These are phyloP conservation scores for Lordiphosa stackelbergi DNA, from an alignment of 1,140 invertebrate species.

Conservation along the genomic window DNA sequence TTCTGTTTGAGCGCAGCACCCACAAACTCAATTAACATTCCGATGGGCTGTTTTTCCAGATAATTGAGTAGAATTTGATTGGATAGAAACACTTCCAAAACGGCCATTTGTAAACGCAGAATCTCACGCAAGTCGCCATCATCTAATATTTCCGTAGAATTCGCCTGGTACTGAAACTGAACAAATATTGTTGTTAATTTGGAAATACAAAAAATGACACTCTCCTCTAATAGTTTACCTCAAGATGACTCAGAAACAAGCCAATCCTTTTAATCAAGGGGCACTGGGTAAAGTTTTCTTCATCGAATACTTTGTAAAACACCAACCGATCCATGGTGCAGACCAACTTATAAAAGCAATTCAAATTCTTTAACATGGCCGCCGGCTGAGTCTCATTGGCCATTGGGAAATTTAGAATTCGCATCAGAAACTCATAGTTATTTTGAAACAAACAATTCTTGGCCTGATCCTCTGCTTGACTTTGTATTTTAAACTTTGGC, in stretches of 20 bases:
- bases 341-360: constrained; percentile 37
- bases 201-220: no score
- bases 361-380: constrained; percentile 45
- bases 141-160: constrained; percentile 13
- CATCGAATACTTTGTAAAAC: constrained; percentile 65
- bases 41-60: constrained; percentile 59
- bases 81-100: constrained; percentile 48
- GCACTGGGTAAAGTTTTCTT: constrained; percentile 32
- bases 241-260: constrained; percentile 62
- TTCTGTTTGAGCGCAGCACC: constrained; percentile 36
- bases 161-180: constrained; percentile 50
- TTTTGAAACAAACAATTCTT: constrained; percentile 61
- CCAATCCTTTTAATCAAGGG: constrained; percentile 68
- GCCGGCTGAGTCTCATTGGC: constrained; percentile 25
- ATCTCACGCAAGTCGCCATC: constrained; percentile 44
- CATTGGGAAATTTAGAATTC: constrained; percentile 43
- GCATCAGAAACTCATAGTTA: constrained; percentile 69
- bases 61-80: constrained; percentile 38
- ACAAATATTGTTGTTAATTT: neutral
- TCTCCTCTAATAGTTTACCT: constrained; percentile 10
- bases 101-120: constrained; percentile 34
- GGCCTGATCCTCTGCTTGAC: neutral
- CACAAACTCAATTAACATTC: constrained; percentile 60
- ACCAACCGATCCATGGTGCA: constrained; percentile 57
- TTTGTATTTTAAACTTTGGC: neutral